Base-by-base conservation (phyloP, 53 echinoderm and acorn worm genomes). In the Mesocentrotus franciscanus region DNA sequence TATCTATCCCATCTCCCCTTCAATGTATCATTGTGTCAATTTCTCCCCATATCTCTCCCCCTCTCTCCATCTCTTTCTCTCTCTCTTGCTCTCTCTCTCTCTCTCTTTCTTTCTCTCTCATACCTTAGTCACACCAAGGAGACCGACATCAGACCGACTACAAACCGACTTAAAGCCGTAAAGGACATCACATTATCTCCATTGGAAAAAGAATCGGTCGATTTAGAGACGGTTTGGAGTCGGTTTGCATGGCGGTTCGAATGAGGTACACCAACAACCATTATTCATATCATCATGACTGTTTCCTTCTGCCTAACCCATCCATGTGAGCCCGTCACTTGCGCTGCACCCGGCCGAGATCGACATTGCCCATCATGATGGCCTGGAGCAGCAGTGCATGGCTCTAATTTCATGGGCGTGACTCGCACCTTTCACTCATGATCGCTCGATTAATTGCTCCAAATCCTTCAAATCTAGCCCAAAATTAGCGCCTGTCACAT, bases 381-480 rank as follows among this genome's bases (percentile, higher is more conserved):
- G 58, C 87, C 58, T 29, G 27, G 26, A 58, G 58, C 58, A 87
- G 87, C 58, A 20, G 87, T 10, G n/a, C n/a, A n/a, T n/a, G 87
- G 58, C 87, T 87, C 55, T 84, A 84, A 84, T 84, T 84, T 84
- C 84, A 87, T 87, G 58, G 87, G 87, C 87, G 87, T 87, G 58
- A 16, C 75, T 81, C 58, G 39, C n/a, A 42, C 24, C 55, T 84
- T 84, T 84, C 84, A 84, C 84, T 84, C 84, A 84, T 84, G 84
- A 84, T 49, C 42, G 39, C 49, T 84, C 84, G 42, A 84, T 87
- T 87, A 58, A 87, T 58, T 87, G 81, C 81, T 27, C 87, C 56
- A 58, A 87, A 87, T 58, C 87, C 87, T 87, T 87, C 58, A 26
- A 87, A 87, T 87, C 57, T 87, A n/a, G 27, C 24, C 87, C 87